Percentiles rank a stretch among this genome's conserved stretches.
Evolutionary conservation across 2,888 invertebrate species (phyloP).

Genomic region (Apocheima hispidaria): DNA sequence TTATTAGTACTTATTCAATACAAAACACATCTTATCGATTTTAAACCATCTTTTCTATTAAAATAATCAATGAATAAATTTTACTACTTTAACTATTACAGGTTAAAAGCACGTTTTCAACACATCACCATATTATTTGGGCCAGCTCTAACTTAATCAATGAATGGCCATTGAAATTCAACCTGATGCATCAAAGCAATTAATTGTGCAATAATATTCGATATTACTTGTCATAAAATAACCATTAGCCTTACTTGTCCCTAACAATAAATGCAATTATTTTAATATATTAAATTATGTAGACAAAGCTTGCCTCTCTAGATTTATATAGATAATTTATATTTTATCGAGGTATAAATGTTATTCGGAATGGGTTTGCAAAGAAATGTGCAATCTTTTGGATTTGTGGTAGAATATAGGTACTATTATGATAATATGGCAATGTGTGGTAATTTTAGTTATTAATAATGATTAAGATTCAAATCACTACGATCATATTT

Average conservation of each 20-base stretch:
- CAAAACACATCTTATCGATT: slow-evolving; percentile 3
- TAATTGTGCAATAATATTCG: slow-evolving; percentile 2
- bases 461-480: too few relatives aligned
- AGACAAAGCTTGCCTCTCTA: background rate
- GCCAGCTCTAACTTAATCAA: slow-evolving; percentile 19
- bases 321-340: background rate
- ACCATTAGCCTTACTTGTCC: background rate
- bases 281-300: slow-evolving; percentile 11
- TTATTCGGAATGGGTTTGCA: slow-evolving; percentile 3
- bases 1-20: background rate
- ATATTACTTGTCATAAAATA: slow-evolving; percentile 12
- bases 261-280: slow-evolving; percentile 3
- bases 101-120: slow-evolving; percentile 3
- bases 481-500: too few relatives aligned
- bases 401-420: background rate
- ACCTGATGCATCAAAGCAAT: slow-evolving; percentile 29
- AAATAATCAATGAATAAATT: too few relatives aligned
- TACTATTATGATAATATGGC: background rate
- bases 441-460: too few relatives aligned
- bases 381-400: slow-evolving; percentile 4
- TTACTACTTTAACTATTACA: background rate
- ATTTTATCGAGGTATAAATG: background rate
- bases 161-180: slow-evolving; percentile 13
- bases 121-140: slow-evolving; percentile 11
- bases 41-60: slow-evolving; percentile 2